A percentile compares a stretch with the other conserved stretches of the same genome.
These are phyloP conservation scores for Aphidius ervi DNA, from an alignment of 1,140 invertebrate species.

Conservation along the genomic window DNA sequence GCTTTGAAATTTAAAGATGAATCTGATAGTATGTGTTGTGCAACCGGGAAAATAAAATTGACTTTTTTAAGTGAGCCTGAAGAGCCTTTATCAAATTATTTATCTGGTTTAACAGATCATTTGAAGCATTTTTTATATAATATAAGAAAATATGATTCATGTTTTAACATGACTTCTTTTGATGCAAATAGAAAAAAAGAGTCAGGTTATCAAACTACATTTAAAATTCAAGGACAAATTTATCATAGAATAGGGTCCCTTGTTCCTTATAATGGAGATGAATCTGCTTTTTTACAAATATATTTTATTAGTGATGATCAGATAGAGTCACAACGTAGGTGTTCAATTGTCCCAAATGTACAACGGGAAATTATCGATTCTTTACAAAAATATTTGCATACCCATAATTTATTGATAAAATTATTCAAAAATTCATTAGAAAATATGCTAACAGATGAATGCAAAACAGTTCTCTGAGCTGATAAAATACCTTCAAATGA, in stretches of 20 bases:
- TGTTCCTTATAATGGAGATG: conserved; percentile 22
- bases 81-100: conserved; percentile 33
- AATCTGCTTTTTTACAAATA: conserved; percentile 42
- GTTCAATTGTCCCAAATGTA: conserved; percentile 30
- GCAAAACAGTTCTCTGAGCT: conserved; percentile 38
- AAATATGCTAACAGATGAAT: conserved; percentile 38
- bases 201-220: neutral
- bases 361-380: conserved; percentile 37
- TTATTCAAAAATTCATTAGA: conserved; percentile 44
- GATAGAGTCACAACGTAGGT: conserved; percentile 42
- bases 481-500: conserved; percentile 42
- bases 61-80: conserved; percentile 31
- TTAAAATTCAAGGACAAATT: conserved; percentile 32
- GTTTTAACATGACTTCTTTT: conserved; percentile 34
- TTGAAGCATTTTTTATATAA: conserved; percentile 37
- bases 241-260: conserved; percentile 37
- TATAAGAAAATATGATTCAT: conserved; percentile 29
- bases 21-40: conserved; percentile 44
- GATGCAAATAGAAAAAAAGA: conserved; percentile 21
- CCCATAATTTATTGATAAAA: conserved; percentile 41
- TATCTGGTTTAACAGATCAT: conserved; percentile 40
- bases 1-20: conserved; percentile 44
- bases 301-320: conserved; percentile 45
- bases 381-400: conserved; percentile 41
- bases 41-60: conserved; percentile 40